Evolutionary conservation across 2,888 invertebrate genomes (phyloP).

Genomic region (Xiphydria camelus): DNA sequence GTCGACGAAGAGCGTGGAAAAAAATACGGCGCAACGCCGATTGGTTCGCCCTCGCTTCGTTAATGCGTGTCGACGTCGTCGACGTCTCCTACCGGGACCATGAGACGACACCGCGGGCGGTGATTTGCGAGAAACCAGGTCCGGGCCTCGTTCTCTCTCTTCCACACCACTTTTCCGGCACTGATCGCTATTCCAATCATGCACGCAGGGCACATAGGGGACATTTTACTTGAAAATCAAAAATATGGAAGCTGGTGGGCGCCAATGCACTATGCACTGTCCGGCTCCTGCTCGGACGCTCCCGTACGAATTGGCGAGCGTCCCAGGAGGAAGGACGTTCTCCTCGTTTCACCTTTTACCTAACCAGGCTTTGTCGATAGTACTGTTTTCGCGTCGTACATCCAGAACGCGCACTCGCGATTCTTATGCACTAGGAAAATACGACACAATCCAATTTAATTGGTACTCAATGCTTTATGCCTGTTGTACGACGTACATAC

Average conservation of each 20-base stretch:
- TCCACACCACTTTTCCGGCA: slow-evolving; percentile 21
- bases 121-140: slow-evolving; percentile 26
- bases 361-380: slow-evolving; percentile 13
- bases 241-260: background rate
- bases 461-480: slow-evolving; percentile 41
- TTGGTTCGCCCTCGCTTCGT: too few relatives aligned
- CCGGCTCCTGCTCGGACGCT: slow-evolving; percentile 17
- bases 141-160: slow-evolving; percentile 20
- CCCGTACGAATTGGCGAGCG: slow-evolving; percentile 41
- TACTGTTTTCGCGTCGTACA: slow-evolving; percentile 17
- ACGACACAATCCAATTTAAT: too few relatives aligned
- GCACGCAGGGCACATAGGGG: slow-evolving; percentile 16
- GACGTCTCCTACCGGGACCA: too few relatives aligned
- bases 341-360: slow-evolving; percentile 27
- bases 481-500: slow-evolving; percentile 45
- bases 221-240: too few relatives aligned
- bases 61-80: too few relatives aligned
- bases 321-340: slow-evolving; percentile 38
- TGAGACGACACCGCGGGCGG: too few relatives aligned
- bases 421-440: slow-evolving; percentile 2
- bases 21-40: too few relatives aligned
- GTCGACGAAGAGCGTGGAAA: too few relatives aligned
- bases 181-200: slow-evolving; percentile 28
- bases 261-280: background rate
- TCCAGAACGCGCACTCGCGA: slow-evolving; percentile 16